Conservation (phyloP, 2,888 invertebrate species). For the Crossocerus cetratus region DNA sequence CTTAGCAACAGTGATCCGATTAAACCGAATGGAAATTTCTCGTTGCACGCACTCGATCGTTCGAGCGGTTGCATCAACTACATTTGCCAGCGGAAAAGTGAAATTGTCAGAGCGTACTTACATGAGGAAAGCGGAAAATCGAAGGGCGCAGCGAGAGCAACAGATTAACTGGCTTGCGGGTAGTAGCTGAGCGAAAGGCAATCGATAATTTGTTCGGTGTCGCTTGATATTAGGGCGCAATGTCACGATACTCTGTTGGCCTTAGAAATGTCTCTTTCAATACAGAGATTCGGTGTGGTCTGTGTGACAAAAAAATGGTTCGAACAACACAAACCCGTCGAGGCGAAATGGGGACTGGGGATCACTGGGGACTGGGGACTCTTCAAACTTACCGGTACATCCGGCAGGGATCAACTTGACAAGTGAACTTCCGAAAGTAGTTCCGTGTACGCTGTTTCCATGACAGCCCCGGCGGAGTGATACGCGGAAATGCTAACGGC, state of each 20-base stretch:
- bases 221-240: conserved; percentile 23
- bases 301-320: neutral
- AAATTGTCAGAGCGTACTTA: conserved; percentile 56
- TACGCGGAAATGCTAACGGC: conserved; percentile 23
- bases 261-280: neutral
- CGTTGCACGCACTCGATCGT: neutral
- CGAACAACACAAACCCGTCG: conserved; percentile 14
- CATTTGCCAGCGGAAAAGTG: conserved; percentile 7
- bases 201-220: conserved; percentile 46
- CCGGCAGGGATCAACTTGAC: conserved; percentile 56
- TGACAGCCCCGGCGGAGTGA: conserved; percentile 62
- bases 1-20: conserved; percentile 12
- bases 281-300: neutral
- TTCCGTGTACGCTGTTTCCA: conserved; percentile 67
- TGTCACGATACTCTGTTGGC: conserved; percentile 1
- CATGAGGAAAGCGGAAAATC: conserved; percentile 52
- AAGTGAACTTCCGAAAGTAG: conserved; percentile 71
- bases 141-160: conserved; percentile 31
- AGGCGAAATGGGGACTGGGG: conserved; percentile 14
- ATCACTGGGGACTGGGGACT: conserved; percentile 12
- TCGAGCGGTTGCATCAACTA: neutral
- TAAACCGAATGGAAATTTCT: conserved; percentile 9
- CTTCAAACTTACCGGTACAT: conserved; percentile 63
- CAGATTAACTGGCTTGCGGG: conserved; percentile 45
- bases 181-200: conserved; percentile 29